Percentiles rank a stretch among this genome's conserved stretches.
These are phyloP conservation scores for Delphinus delphis DNA, from an alignment of 2,113 vertebrate species.

Conservation along the genomic window DNA sequence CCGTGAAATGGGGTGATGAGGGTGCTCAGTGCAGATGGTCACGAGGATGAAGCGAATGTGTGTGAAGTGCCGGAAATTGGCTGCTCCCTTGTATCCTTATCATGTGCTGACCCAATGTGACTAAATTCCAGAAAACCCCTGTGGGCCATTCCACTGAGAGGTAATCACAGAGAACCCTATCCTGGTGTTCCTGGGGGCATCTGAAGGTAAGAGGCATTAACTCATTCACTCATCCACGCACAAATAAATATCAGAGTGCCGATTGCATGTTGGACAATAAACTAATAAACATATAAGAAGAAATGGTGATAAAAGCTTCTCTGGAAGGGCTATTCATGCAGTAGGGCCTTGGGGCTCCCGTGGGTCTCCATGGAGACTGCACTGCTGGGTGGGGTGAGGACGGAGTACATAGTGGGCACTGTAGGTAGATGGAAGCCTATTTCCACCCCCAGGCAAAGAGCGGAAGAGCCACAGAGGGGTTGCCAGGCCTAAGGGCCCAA, in stretches of 20 bases:
- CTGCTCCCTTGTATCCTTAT: neutral
- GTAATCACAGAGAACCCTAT: neutral
- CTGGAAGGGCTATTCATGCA: neutral
- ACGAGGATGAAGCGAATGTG: fast-evolving
- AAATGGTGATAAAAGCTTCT: neutral
- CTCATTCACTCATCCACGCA: neutral
- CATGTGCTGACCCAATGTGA: neutral
- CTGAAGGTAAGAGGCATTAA: neutral
- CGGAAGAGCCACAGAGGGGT: neutral
- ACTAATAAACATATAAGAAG: neutral
- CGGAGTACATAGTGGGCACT: neutral
- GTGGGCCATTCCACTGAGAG: neutral
- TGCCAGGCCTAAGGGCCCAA: neutral
- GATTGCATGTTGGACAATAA: neutral
- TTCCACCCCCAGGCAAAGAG: neutral
- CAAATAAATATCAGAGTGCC: neutral
- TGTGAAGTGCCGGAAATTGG: fast-evolving
- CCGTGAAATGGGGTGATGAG: neutral
- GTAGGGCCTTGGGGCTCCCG: neutral
- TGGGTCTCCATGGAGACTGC: neutral
- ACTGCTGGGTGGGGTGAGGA: neutral
- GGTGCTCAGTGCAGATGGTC: neutral
- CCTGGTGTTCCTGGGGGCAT: neutral
- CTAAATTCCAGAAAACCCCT: neutral
- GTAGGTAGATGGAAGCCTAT: neutral